Evolutionary conservation across 2,797 vertebrate species (phyloP), one percentile per base, ranked within the genome.

Genomic region (Arremon brunneinucha): DNA sequence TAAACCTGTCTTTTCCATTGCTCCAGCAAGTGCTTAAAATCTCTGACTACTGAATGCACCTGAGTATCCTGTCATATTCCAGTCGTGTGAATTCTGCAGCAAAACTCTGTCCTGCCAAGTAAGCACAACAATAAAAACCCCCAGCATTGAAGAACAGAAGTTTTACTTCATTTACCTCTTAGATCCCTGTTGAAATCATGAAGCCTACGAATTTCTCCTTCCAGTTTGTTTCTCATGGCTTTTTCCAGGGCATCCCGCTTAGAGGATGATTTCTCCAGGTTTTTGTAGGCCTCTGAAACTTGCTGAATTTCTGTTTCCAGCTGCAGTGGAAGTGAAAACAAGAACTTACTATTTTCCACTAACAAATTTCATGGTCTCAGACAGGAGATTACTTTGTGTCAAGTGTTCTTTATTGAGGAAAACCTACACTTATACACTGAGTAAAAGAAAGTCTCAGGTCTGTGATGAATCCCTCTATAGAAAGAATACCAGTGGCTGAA

Each of bases 121-220:
- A 52, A 80, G 9, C 24, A 22, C 8, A 93, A 59, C 32, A 82
- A 62, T 5, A 34, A 75, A 87, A 49, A 3, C 1, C 9, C 2
- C 1, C 37, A 53, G 12, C 14, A 77, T 0, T n/a, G n/a, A 92
- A 71, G 49, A 74, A 43, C 7, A 63, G 9, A 63, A 83, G 22
- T 43, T 94, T 53, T 77, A 60, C 19, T 82, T 62, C 35, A 28
- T 92, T 98, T 93, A 99, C 99, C 99, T 99, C 99, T 97, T n/a
- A 99, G 98, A 96, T 99, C 99, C 57, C 99, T 98, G 98, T 99
- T 99, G 97, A 99, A 99, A 97, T 99, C 99, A 22, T 99, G 99
- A 92, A 99, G 98, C 70, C 99, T 98, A 12, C 99, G 98, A 92
- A 99, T 99, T 97, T 99, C 99, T 68, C 99, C 98, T 97, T 99